These are phyloP conservation scores for Lemur catta DNA, from an alignment of 2,797 vertebrate genomes.

Conservation along the genomic window DNA sequence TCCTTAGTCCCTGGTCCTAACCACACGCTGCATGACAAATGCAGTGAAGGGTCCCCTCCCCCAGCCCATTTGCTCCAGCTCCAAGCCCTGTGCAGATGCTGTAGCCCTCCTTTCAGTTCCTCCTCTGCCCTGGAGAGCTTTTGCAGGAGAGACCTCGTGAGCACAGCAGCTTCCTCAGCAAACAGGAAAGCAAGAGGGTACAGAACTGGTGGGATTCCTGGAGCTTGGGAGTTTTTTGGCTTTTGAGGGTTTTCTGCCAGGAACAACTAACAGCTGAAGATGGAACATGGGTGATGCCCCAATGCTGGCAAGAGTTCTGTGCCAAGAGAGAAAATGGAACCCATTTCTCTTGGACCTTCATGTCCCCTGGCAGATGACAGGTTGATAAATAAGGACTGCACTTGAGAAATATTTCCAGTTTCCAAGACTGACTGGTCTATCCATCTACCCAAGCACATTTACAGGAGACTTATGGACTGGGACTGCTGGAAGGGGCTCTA, in stretches of 20 bases:
- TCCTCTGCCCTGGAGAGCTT: too few species aligned
- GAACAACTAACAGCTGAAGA: not conserved
- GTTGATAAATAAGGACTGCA: conserved; percentile 45
- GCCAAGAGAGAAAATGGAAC: conserved; percentile 43
- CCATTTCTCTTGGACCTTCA: conserved; percentile 46
- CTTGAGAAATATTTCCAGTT: conserved; percentile 9
- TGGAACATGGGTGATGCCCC: not conserved
- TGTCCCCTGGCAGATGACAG: conserved; percentile 43
- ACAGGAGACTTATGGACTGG: not conserved
- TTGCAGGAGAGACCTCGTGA: not conserved
- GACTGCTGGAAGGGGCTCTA: not conserved
- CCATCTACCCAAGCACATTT: conserved; percentile 36
- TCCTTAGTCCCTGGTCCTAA: not conserved
- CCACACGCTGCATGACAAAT: not conserved
- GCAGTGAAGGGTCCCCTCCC: not conserved
- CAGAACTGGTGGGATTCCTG: not conserved
- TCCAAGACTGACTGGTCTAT: conserved; percentile 34
- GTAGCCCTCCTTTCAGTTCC: not conserved
- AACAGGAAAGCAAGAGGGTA: not conserved
- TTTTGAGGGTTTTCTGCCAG: not conserved
- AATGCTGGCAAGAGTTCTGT: not conserved
- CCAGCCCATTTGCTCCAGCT: not conserved
- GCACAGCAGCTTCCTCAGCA: too few species aligned
- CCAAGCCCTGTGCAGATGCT: accelerated
- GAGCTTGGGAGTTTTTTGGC: not conserved